Evolutionary conservation across 2,113 vertebrate genomes (phyloP).

Genomic region (Ceyx margarethae): DNA sequence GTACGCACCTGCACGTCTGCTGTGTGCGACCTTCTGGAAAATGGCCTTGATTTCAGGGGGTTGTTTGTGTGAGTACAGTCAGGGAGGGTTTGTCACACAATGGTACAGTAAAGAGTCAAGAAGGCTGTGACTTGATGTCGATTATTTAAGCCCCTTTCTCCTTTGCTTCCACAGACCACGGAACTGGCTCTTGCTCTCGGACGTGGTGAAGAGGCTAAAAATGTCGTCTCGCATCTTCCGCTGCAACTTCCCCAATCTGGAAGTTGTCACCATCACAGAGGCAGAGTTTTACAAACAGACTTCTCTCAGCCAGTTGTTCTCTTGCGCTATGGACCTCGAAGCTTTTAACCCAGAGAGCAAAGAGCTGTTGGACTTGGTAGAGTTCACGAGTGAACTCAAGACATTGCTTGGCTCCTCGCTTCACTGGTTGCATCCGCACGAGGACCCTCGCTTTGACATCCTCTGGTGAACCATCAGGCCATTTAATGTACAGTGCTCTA

Average conservation of each 20-base stretch:
- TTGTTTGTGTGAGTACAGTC: rapidly evolving
- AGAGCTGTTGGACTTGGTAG: constrained; percentile 91
- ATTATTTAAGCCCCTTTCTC: neutral
- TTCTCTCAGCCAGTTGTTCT: constrained; percentile 89
- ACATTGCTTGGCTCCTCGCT: constrained; percentile 88
- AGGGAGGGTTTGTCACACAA: neutral
- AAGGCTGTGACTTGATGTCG: neutral
- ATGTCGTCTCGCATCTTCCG: constrained; percentile 89
- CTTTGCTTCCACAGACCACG: constrained; percentile 77
- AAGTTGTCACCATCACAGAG: constrained; percentile 89
- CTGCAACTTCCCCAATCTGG: constrained; percentile 88
- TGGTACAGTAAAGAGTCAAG: rapidly evolving
- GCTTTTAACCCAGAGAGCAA: constrained; percentile 90
- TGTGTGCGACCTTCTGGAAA: rapidly evolving
- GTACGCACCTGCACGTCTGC: neutral
- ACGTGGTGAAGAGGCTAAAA: constrained; percentile 87
- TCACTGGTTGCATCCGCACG: constrained; percentile 82
- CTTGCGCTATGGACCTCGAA: constrained; percentile 88
- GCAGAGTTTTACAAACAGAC: constrained; percentile 93
- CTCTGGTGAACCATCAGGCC: constrained; percentile 75
- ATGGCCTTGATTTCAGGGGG: neutral
- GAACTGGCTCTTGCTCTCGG: constrained; percentile 93
- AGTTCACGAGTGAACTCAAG: constrained; percentile 89
- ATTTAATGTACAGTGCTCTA: constrained; percentile 71
- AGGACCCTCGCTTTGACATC: constrained; percentile 57